These are phyloP conservation scores for Fregata magnificens DNA, from an alignment of 2,113 vertebrate genomes.

Conservation along the genomic window DNA sequence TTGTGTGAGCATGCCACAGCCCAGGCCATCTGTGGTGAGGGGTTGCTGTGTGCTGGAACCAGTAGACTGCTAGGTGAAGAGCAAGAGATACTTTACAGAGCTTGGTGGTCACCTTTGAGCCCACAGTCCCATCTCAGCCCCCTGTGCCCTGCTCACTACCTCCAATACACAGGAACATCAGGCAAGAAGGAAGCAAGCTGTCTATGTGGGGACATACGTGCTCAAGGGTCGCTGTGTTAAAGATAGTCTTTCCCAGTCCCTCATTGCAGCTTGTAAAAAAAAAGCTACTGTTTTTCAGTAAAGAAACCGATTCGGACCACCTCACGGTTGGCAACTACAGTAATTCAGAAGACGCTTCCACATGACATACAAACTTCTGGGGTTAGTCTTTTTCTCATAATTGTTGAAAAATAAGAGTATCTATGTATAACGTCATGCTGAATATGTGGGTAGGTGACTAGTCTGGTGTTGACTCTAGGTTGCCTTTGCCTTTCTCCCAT, in stretches of 20 bases:
- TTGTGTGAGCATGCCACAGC: background rate
- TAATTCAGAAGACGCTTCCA: slow-evolving; percentile 72
- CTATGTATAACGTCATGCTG: background rate
- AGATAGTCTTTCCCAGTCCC: slow-evolving; percentile 8
- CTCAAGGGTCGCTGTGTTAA: background rate
- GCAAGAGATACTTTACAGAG: background rate
- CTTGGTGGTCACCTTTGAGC: background rate
- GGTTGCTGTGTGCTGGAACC: background rate
- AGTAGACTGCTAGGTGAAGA: background rate
- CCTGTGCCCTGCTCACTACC: background rate
- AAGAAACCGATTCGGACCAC: slow-evolving; percentile 66
- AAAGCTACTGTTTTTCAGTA: slow-evolving; percentile 70
- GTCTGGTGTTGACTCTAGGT: background rate
- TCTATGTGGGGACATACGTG: background rate
- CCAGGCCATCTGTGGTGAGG: background rate
- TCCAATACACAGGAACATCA: background rate
- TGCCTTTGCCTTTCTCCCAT: background rate
- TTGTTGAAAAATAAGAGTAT: background rate
- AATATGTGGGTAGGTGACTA: background rate
- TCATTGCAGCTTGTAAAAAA: slow-evolving; percentile 14
- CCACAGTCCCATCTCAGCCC: background rate
- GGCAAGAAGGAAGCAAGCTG: background rate
- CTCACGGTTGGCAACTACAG: slow-evolving; percentile 70
- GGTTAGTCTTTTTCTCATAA: slow-evolving; percentile 67
- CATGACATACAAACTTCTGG: slow-evolving; percentile 65